These are phyloP conservation scores for Poecilia velifera DNA, from an alignment of 2,797 vertebrate species.

Conservation along the genomic window DNA sequence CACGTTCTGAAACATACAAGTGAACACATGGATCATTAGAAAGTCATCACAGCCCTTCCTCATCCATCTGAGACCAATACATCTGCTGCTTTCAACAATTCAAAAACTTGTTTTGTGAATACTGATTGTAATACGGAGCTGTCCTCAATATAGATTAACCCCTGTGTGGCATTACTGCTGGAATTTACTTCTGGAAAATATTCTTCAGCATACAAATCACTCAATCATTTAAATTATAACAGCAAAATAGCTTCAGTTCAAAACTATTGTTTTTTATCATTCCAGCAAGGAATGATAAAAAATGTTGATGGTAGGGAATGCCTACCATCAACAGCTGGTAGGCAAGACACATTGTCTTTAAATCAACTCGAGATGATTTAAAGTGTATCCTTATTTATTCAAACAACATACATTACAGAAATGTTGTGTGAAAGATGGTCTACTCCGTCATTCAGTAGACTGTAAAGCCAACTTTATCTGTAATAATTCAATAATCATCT, in stretches of 20 bases:
- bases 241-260: not conserved
- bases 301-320: too few species aligned
- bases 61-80: not conserved
- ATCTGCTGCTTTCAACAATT: not conserved
- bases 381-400: not conserved
- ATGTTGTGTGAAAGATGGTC: not conserved
- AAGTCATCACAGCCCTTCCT: too few species aligned
- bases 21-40: not conserved
- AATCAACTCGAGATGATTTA: not conserved
- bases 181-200: not conserved
- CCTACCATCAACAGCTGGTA: not conserved
- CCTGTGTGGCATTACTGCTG: not conserved
- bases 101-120: not conserved
- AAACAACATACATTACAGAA: not conserved
- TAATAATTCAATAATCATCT: not conserved
- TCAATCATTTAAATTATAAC: not conserved
- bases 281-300: not conserved
- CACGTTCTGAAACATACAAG: slow-evolving; percentile 85
- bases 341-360: not conserved
- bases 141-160: not conserved
- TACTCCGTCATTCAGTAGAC: not conserved
- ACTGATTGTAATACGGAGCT: not conserved
- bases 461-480: not conserved
- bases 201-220: not conserved
- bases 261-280: not conserved